A percentile compares a stretch with the other conserved stretches of the same genome.
Conservation (phyloP, 2,888 invertebrate genomes). For the Stenolophus ochropezus region DNA sequence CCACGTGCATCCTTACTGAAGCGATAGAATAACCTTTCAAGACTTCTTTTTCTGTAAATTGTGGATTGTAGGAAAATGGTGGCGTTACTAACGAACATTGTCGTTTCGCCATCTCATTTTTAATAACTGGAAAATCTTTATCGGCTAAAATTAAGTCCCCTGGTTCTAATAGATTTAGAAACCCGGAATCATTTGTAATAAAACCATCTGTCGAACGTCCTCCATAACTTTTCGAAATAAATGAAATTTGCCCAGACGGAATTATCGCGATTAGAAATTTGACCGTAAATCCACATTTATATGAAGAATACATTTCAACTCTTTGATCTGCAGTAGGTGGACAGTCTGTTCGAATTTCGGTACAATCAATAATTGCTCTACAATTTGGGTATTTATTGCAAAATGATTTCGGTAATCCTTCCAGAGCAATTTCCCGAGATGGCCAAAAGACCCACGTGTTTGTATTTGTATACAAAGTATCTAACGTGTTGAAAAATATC, state of each 20-base stretch:
- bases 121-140: slow-evolving; percentile 63
- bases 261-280: slow-evolving; percentile 56
- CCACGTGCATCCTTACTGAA: slow-evolving; percentile 59
- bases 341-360: slow-evolving; percentile 33
- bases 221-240: slow-evolving; percentile 64
- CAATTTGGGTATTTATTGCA: slow-evolving; percentile 26
- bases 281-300: slow-evolving; percentile 55
- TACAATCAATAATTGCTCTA: slow-evolving; percentile 58
- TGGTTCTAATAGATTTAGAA: too few species aligned
- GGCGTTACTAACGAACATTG: slow-evolving; percentile 62
- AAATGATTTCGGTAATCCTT: slow-evolving; percentile 50
- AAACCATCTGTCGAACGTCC: slow-evolving; percentile 63
- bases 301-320: slow-evolving; percentile 43
- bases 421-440: slow-evolving; percentile 58
- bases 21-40: slow-evolving; percentile 60
- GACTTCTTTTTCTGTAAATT: slow-evolving; percentile 62
- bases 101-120: slow-evolving; percentile 59
- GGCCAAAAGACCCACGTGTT: slow-evolving; percentile 63
- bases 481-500: slow-evolving; percentile 60
- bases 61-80: slow-evolving; percentile 60
- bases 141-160: slow-evolving; percentile 63
- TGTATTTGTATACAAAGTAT: slow-evolving; percentile 56
- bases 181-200: slow-evolving; percentile 64
- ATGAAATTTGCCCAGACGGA: slow-evolving; percentile 63
- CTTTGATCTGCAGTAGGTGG: slow-evolving; percentile 47